Evolutionary conservation across 2,888 invertebrate species (phyloP).

Genomic region (Dicycla oo): DNA sequence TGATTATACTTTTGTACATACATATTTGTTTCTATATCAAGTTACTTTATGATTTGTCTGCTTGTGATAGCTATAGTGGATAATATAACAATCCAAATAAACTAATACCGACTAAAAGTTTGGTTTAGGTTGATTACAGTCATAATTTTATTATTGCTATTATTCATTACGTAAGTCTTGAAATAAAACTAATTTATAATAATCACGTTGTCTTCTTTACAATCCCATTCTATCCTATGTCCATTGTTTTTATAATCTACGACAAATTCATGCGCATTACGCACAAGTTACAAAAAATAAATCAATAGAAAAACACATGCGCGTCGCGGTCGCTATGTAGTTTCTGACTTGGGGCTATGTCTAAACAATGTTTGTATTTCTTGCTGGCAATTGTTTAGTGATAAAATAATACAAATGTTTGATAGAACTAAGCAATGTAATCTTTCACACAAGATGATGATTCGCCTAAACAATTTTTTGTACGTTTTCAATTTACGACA

Average conservation of each 20-base stretch:
- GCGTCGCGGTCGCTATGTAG: constrained; percentile 65
- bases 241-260: constrained; percentile 29
- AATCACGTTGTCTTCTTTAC: constrained; percentile 60
- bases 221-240: not conserved
- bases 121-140: constrained; percentile 87
- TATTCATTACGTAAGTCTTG: constrained; percentile 86
- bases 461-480: constrained; percentile 87
- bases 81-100: constrained; percentile 87
- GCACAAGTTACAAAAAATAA: constrained; percentile 67
- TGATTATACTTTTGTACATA: constrained; percentile 78
- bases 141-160: constrained; percentile 86
- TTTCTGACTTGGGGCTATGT: constrained; percentile 66
- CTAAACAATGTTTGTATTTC: constrained; percentile 81
- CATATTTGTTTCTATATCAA: constrained; percentile 65
- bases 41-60: constrained; percentile 76
- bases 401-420: constrained; percentile 83
- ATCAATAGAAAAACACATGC: constrained; percentile 86
- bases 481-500: constrained; percentile 89
- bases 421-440: constrained; percentile 85
- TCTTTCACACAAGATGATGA: constrained; percentile 84
- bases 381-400: constrained; percentile 71
- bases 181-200: constrained; percentile 89
- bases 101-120: constrained; percentile 90
- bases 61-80: constrained; percentile 85
- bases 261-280: constrained; percentile 76